These are phyloP conservation scores for Fratercula arctica DNA, from an alignment of 2,797 vertebrate genomes.

Conservation along the genomic window DNA sequence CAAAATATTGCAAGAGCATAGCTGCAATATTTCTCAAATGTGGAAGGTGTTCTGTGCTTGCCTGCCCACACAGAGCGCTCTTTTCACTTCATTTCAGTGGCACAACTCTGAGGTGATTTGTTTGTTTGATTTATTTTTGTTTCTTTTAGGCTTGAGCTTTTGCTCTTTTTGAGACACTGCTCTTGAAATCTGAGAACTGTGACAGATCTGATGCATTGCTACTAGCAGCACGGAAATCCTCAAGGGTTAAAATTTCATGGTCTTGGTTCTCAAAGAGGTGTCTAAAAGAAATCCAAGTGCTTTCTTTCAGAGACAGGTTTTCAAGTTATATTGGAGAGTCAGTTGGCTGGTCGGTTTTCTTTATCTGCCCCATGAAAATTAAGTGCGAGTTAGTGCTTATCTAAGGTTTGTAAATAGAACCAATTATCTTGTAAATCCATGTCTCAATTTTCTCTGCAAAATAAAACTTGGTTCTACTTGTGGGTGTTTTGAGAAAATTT, in stretches of 20 bases:
- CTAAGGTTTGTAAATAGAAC: neutral
- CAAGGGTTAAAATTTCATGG: neutral
- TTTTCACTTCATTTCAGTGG: neutral
- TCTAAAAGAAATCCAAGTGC: neutral
- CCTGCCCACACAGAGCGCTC: neutral
- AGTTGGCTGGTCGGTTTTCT: neutral
- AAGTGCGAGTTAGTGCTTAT: neutral
- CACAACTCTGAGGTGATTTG: neutral
- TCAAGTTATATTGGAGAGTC: neutral
- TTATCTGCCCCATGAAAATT: neutral
- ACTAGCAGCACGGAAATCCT: neutral
- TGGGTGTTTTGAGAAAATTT: neutral
- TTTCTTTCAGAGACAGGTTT: neutral
- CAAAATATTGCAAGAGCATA: neutral
- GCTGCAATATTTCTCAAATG: neutral
- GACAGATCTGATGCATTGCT: neutral
- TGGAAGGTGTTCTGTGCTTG: neutral
- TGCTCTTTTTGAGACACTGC: neutral
- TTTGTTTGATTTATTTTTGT: neutral
- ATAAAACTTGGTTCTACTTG: neutral
- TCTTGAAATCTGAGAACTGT: neutral
- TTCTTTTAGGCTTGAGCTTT: neutral
- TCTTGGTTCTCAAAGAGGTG: neutral
- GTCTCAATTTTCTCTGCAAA: neutral
- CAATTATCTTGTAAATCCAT: neutral